Conservation (phyloP, 2,113 vertebrate genomes). For the Lophius piscatorius region DNA sequence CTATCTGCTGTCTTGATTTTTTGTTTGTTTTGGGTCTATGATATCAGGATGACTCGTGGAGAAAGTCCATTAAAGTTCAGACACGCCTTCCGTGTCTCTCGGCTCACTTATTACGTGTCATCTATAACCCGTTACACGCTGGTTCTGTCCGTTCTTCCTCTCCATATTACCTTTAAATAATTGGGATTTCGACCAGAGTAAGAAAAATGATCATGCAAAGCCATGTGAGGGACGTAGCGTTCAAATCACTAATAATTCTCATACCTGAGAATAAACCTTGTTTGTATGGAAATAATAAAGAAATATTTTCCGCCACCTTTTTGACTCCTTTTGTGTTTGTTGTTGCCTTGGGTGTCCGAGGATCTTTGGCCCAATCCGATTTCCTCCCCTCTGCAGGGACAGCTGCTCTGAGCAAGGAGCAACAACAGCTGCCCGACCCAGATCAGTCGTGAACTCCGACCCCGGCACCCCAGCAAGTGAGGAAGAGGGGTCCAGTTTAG, state of each 20-base stretch:
- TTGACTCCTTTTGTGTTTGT: constrained; percentile 2
- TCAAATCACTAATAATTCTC: no score
- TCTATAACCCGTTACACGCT: not conserved
- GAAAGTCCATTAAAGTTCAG: no score
- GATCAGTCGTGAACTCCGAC: constrained; percentile 49
- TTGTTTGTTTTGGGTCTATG: no score
- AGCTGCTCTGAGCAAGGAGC: constrained; percentile 65
- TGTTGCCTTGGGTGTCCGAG: constrained; percentile 3
- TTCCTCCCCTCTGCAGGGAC: constrained; percentile 56
- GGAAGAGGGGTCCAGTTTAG: constrained; percentile 35
- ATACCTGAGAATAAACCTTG: no score
- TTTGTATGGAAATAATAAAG: no score
- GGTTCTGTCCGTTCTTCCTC: no score
- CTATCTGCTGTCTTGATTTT: no score
- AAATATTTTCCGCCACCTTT: constrained; percentile 1
- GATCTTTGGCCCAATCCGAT: constrained; percentile 48
- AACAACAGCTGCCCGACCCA: constrained; percentile 79
- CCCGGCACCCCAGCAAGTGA: constrained; percentile 41
- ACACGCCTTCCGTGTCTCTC: not conserved
- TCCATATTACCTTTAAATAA: no score
- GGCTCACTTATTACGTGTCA: constrained; percentile 1
- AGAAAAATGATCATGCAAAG: no score
- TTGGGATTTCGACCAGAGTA: no score
- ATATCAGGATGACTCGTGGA: no score
- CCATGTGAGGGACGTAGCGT: no score